Percentiles rank a stretch among this genome's conserved stretches.
phyloP scores from a whole-genome alignment of 2,113 vertebrate species.

The Poeciliopsis occidentalis region DNA sequence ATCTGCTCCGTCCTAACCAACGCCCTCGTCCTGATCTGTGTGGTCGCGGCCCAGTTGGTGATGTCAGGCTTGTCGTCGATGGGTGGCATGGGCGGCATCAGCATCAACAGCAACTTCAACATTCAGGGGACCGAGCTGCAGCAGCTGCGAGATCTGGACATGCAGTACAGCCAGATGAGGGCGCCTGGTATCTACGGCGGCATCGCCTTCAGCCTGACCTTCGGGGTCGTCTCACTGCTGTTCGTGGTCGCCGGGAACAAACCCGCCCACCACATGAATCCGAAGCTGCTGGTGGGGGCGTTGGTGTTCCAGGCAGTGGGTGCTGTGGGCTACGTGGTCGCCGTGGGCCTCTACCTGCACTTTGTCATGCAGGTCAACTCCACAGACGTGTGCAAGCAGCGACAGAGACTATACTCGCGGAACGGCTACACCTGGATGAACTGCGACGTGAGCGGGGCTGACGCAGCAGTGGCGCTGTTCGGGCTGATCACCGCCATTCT shows the following conservation, averaged over 20 bases:
- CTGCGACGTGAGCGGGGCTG: constrained; percentile 83
- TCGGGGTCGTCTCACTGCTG: constrained; percentile 79
- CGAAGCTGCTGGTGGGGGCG: constrained; percentile 74
- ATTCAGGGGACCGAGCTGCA: constrained; percentile 87
- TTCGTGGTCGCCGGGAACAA: constrained; percentile 84
- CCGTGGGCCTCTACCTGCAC: constrained; percentile 87
- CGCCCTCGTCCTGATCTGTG: constrained; percentile 83
- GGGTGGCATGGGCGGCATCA: constrained; percentile 76
- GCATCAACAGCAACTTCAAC: constrained; percentile 80
- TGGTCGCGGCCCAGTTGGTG: constrained; percentile 82
- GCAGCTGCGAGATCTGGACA: constrained; percentile 84
- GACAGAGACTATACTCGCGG: constrained; percentile 81
- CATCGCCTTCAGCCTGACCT: constrained; percentile 79
- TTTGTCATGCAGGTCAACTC: constrained; percentile 84
- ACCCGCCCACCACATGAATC: constrained; percentile 76
- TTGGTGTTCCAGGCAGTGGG: constrained; percentile 82
- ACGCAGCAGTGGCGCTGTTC: constrained; percentile 82
- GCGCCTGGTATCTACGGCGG: constrained; percentile 86
- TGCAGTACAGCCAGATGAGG: constrained; percentile 89
- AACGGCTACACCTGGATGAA: constrained; percentile 88
- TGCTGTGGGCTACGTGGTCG: constrained; percentile 71
- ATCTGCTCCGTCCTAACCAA: constrained; percentile 82
- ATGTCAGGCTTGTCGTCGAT: constrained; percentile 78
- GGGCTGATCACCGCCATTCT: constrained; percentile 79
- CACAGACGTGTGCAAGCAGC: constrained; percentile 81